Evolutionary conservation across 2,797 vertebrate species (phyloP), one percentile per base, ranked within the genome.

Genomic region (Falco rusticolus): DNA sequence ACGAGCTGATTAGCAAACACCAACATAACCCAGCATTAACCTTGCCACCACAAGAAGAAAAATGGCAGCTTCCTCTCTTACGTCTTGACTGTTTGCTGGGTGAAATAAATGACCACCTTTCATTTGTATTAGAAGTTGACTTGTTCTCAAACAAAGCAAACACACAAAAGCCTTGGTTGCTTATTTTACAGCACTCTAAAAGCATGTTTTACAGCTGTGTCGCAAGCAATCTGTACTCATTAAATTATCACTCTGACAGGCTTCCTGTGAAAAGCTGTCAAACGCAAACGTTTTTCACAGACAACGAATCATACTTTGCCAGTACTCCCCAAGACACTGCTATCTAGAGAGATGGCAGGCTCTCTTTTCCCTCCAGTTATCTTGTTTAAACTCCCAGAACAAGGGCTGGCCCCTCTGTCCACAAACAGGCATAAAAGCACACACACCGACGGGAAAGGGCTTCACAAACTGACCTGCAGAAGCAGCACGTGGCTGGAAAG

Each of bases 51-150:
- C 78, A 81, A 93, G 89, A 94, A 94, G 96, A 96, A 87, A 89
- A 94, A 80, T 95, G 77, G 89, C 82, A 95, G 94, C 53, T 61
- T 94, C 90, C 96, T 95, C 93, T 91, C 96, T 84, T 87, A 72
- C 22, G 34, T 97, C 95, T 93, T 77, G 89, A 82, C 96, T 96
- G 93, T 97, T 96, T 97, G 95, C 96, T 93, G 79, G 89, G 57
- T 95, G 96, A 96, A 97, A 98, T 97, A 98, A 98, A 98, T 97
- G 95, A 96, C 86, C 95, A 96, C 95, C 87, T 97, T 93, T 93
- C 93, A 91, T 97, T 97, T 97, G 95, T 94, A 94, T 95, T 96
- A 97, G 95, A 90, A 97, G 94, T 69, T 76, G 85, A 96, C 95
- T 96, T 94, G 91, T 94, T 96, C 95, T 93, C 89, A 96, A 97